These are phyloP conservation scores for Xiphydria camelus DNA, from an alignment of 2,888 invertebrate genomes.

Conservation along the genomic window DNA sequence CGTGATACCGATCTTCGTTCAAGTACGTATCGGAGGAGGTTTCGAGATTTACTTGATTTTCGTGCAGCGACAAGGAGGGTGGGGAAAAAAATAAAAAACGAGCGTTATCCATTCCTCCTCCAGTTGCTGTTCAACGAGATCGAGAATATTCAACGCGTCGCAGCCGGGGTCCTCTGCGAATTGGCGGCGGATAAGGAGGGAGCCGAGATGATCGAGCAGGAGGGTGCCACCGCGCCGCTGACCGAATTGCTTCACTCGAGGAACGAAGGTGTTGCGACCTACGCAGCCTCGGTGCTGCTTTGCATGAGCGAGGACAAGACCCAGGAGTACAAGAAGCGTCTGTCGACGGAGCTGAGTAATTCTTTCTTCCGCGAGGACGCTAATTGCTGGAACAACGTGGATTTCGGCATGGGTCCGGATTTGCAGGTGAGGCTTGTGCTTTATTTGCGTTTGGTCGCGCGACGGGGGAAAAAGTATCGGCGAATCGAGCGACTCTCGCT, in stretches of 20 bases:
- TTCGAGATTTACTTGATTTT: not conserved
- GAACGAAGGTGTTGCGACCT: conserved; percentile 97
- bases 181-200: conserved; percentile 96
- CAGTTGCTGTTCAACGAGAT: conserved; percentile 91
- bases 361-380: conserved; percentile 92
- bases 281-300: conserved; percentile 96
- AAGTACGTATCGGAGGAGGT: too few relatives aligned
- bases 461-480: too few relatives aligned
- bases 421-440: conserved; percentile 71
- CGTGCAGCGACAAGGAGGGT: not conserved
- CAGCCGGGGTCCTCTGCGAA: conserved; percentile 96
- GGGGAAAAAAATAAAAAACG: not conserved
- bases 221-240: conserved; percentile 93
- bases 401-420: conserved; percentile 85
- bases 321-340: conserved; percentile 94
- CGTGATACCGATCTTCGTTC: conserved; percentile 95
- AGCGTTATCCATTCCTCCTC: not conserved
- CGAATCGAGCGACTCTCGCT: too few relatives aligned
- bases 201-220: conserved; percentile 95
- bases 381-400: conserved; percentile 84
- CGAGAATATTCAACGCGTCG: conserved; percentile 96
- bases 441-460: too few relatives aligned
- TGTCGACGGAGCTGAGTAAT: conserved; percentile 94
- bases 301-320: conserved; percentile 99
- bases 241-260: conserved; percentile 95